A percentile compares a stretch with the other conserved stretches of the same genome.
phyloP scores from a whole-genome alignment of 2,888 invertebrate species.

The Callyntrura sp. region DNA sequence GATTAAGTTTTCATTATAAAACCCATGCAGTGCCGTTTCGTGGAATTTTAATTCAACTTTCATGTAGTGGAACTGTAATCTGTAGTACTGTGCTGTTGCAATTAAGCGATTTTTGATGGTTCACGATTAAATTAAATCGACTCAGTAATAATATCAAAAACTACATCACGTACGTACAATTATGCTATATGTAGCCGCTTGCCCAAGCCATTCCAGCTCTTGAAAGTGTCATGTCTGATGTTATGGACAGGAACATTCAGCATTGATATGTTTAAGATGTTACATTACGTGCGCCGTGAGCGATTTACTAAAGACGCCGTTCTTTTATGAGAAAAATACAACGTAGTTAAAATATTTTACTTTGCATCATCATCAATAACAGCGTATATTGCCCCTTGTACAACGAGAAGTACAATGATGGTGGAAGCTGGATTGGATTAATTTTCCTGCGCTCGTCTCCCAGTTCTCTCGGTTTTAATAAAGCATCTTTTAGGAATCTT shows the following conservation, averaged over 20 bases:
- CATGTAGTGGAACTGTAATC: too few relatives aligned
- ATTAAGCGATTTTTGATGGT: neutral
- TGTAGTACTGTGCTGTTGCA: too few relatives aligned
- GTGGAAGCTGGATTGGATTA: constrained; percentile 30
- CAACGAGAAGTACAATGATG: neutral
- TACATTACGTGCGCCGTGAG: too few relatives aligned
- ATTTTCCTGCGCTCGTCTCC: neutral
- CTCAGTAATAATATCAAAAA: too few relatives aligned
- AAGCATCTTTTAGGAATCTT: constrained; percentile 26
- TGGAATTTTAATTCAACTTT: too few relatives aligned
- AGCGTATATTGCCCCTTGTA: neutral
- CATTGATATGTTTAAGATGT: neutral
- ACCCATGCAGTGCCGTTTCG: too few relatives aligned
- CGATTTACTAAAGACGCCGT: neutral
- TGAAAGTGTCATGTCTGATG: neutral
- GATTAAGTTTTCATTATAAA: too few relatives aligned
- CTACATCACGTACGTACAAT: too few relatives aligned
- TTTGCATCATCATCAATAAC: neutral
- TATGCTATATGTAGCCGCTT: neutral
- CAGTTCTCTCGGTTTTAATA: constrained; percentile 28
- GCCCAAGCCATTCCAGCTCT: neutral
- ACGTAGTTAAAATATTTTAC: constrained; percentile 26
- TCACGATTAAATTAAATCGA: neutral
- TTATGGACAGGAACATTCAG: too few relatives aligned
- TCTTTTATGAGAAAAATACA: neutral